Evolutionary conservation across 2,113 vertebrate genomes (phyloP), one percentile per base, ranked within the genome.

Genomic region (Lipotes vexillifer): DNA sequence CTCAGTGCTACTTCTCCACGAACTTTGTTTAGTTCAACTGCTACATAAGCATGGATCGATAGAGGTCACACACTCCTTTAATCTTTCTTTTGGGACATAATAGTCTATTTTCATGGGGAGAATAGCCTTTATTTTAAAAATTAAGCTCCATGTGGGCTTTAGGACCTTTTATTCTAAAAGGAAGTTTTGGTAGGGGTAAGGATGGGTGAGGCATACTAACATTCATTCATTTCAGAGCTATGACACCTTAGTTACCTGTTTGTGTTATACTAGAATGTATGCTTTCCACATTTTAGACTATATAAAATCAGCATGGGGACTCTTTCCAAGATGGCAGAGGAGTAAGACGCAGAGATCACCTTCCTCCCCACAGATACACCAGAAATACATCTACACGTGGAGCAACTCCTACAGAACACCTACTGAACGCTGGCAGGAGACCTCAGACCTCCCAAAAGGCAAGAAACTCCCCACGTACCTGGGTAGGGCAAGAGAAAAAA

Each of bases 191-290:
- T 44, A 49, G 55, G 71, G 13, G 2, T 77, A 87, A 71, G 8
- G 15, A 55, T 65, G 21, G 33, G 25, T 15, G 31, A 75, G n/a
- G n/a, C 23, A 75, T 41, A 65, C 25, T 21, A 65, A 87, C 9
- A 87, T 52, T 59, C n/a, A 77, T 80, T 95, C 49, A 83, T 94
- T 96, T 96, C 59, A 93, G 31, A 86, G 31, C 13, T 59, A 23
- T 65, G 61, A 46, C 31, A 41, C 12, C 55, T 85, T 13, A 71
- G 80, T 90, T 93, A 74, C 69, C 57, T 92, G n/a, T 75, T 72
- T 87, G 49, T 59, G 46, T 82, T 52, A 44, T 52, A 82, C 72
- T 89, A 80, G 93, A 85, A 46, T 68, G 17, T 41, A 41, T 57
- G 29, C 5, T 74, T 59, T 81, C 49, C 41, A 63, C 41, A 81